Base-by-base conservation (phyloP, 2,113 vertebrate genomes). In the Scatophagus argus region DNA sequence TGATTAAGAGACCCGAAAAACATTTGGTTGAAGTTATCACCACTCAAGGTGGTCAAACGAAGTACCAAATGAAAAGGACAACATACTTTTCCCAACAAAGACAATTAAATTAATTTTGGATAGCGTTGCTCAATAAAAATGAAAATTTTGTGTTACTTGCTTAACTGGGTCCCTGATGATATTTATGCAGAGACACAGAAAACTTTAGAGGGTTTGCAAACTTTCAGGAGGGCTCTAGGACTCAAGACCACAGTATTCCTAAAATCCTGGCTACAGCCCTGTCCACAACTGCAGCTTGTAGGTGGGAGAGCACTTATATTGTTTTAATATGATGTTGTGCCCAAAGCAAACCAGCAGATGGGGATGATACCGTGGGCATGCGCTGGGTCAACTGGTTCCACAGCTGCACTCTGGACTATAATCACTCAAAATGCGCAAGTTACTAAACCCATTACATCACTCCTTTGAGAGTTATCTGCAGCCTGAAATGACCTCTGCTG, bases 391-490 rank as follows among this genome's bases (percentile, higher is more conserved):
- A 67, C 67, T 21, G 39, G 71, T 71, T 70, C 64, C 55, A 41
- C 73, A 56, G 65, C 74, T 73, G 71, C 74, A 75, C 66, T 58
- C 25, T 31, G 61, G 51, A 71, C 66, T 51, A 54, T 87, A 77
- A 88, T 88, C 81, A 65, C 72, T 87, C 69, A 77, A 83, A 87
- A 85, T 64, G 70, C 77, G 52, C 34, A 27, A 72, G 56, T 83
- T 88, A 85, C 71, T 66, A 75, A 81, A 88, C 34, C 80, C 83
- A 82, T 90, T 86, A 90, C 89, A 88, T 87, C 82, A 85, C 27
- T 83, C 77, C 70, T 87, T 31, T 70, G 81, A 77, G 87, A 87
- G 79, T 76, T 89, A 83, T 83, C 64, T 60, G 82, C 72, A 36
- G 64, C 79, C 83, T 64, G 32, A 79, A 76, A 70, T 77, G 79